phyloP scores from a whole-genome alignment of 2,113 vertebrate genomes.

The Argyrosomus japonicus region DNA sequence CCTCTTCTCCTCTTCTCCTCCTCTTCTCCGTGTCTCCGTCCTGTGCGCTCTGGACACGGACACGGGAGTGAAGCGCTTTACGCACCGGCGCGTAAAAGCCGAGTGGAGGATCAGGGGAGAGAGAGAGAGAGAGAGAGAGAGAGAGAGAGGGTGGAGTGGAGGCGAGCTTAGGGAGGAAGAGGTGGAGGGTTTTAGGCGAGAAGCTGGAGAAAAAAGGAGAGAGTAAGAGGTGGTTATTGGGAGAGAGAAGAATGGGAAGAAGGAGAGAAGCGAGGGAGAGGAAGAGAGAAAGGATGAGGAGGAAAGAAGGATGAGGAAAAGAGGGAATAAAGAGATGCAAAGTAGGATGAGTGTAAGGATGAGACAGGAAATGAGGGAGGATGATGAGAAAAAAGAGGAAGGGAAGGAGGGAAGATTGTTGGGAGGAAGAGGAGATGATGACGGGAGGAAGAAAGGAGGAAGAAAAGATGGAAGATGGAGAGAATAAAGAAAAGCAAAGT shows the following conservation, averaged over 20 bases:
- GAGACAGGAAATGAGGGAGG: background rate
- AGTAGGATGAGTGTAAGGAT: background rate
- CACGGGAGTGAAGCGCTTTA: slow-evolving; percentile 49
- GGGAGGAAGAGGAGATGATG: too few relatives aligned
- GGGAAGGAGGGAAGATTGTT: background rate
- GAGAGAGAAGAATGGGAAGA: background rate
- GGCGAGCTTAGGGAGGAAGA: background rate
- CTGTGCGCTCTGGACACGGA: slow-evolving; percentile 51
- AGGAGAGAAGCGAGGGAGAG: background rate
- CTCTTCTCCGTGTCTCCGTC: background rate
- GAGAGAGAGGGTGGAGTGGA: too few relatives aligned
- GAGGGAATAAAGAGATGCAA: accelerated
- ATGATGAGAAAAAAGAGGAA: background rate
- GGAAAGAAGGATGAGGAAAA: too few relatives aligned
- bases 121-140: background rate
- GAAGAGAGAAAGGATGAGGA: too few relatives aligned
- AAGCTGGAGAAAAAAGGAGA: background rate
- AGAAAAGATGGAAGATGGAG: too few relatives aligned
- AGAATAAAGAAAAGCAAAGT: too few relatives aligned
- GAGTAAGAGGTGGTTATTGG: background rate
- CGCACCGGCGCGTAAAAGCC: slow-evolving; percentile 53
- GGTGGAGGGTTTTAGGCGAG: background rate
- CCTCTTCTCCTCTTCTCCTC: background rate
- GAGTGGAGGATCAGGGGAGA: slow-evolving; percentile 20
- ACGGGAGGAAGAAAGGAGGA: too few relatives aligned